Base-by-base conservation (phyloP, 1,140 invertebrate genomes). In the Atta cephalotes region DNA sequence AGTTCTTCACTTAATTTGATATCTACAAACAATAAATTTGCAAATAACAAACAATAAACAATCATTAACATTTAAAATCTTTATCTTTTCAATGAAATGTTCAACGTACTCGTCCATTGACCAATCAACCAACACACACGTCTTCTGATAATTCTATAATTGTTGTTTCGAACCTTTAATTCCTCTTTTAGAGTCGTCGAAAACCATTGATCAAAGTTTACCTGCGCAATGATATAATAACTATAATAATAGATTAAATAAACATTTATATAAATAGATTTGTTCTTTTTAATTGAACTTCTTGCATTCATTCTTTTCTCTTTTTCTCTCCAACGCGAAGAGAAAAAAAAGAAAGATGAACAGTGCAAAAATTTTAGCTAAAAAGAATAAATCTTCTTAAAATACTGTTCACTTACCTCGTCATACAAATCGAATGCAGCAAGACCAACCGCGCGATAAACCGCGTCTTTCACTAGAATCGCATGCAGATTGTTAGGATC, bases 171-270 rank as follows among this genome's bases (percentile, higher is more conserved):
- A 10, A 98, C 96, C 93, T 97, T 97, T 53, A 99, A 93, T 95
- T 99, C 98, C 90, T 97, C 96, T 65, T 97, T 96, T 81, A 99
- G 94, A 72, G 97, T 97, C 49, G 96, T 97, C n/a, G 96, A 97
- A 91, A 99, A 98, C 98, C 98, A 99, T 81, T 97, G 96, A 94
- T 99, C 98, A 95, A 99, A 99, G 94, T 99, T 97, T 21, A 98
- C 96, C 96, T 97, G 85, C 25, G 80, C 62, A 65, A 56, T 66
- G 77, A 77, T 63, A 68, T 10, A 39, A 65, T 88, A 21, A 35
- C 10, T 35, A 35, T 31, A 6, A 35, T 35, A 7, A 39, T 89
- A 21, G 0, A 86, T 76, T n/a, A 85, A 77, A 53, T 60, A 63
- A 78, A 35, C 16, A 3, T 35, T 74, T 76, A 51, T 1, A 72